Conservation (phyloP, 2,888 invertebrate genomes). For the Tipula vernalis region DNA sequence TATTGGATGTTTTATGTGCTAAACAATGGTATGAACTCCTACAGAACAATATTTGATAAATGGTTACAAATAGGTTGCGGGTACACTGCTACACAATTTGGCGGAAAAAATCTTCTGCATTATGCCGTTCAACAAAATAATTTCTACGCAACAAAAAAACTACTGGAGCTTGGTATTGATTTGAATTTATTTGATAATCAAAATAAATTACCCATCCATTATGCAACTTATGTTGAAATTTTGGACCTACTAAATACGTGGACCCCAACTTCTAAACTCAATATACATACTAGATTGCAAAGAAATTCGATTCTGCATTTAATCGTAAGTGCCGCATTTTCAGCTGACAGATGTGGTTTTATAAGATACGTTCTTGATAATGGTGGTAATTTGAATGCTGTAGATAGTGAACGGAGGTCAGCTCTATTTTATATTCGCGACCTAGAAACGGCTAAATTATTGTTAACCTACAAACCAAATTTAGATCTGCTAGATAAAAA, state of each 20-base stretch:
- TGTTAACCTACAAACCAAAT: not conserved
- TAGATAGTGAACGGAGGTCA: not conserved
- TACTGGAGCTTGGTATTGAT: not conserved
- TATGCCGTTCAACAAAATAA: not conserved
- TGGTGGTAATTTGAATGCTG: not conserved
- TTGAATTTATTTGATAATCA: not conserved
- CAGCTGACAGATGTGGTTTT: not conserved
- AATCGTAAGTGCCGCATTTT: not conserved
- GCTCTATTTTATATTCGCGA: not conserved
- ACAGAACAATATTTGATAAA: not conserved
- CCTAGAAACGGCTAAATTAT: not conserved
- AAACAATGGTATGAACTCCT: not conserved
- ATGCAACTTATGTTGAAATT: not conserved
- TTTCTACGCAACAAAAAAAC: not conserved
- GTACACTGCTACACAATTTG: not conserved
- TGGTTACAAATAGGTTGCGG: not conserved
- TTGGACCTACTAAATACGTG: not conserved
- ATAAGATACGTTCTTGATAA: not conserved
- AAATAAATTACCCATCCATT: not conserved
- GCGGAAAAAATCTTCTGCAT: not conserved
- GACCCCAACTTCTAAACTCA: not conserved
- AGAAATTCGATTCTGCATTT: not conserved
- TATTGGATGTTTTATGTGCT: too few species aligned
- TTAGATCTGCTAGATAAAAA: not conserved
- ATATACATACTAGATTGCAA: not conserved